A percentile compares a stretch with the other conserved stretches of the same genome.
Conservation (phyloP, 2,113 vertebrate species). For the Anolis sagrei region DNA sequence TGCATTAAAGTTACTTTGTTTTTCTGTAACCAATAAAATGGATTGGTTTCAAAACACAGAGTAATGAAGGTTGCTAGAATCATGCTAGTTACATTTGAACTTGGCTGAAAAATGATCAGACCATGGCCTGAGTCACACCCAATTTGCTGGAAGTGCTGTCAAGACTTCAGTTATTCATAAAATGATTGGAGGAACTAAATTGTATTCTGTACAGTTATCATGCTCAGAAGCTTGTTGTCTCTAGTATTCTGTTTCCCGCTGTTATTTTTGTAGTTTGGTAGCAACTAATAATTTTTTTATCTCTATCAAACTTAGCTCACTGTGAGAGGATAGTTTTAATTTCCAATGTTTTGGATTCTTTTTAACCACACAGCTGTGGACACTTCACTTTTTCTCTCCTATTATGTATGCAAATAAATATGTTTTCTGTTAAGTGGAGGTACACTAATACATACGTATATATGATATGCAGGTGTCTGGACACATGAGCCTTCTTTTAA, state of each 20-base stretch:
- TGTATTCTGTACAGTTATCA: neutral
- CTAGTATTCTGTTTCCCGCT: neutral
- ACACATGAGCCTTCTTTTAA: no score
- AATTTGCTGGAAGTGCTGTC: neutral
- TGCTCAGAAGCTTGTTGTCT: neutral
- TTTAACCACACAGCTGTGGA: no score
- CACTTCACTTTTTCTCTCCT: no score
- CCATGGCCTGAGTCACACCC: neutral
- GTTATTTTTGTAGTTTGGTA: neutral
- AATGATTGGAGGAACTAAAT: neutral
- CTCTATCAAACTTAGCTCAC: no score
- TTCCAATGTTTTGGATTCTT: no score
- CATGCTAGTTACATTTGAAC: neutral
- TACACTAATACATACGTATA: no score
- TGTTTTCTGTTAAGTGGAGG: no score
- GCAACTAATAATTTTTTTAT: neutral
- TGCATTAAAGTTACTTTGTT: neutral
- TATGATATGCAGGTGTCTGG: no score
- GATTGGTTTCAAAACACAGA: neutral
- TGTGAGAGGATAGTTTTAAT: no score
- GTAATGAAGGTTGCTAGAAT: neutral
- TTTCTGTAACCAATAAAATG: neutral
- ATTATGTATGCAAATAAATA: no score
- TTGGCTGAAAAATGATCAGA: neutral
- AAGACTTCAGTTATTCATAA: neutral